These are phyloP conservation scores for Drosophila cardini DNA, from an alignment of 1,140 invertebrate genomes.

Conservation along the genomic window DNA sequence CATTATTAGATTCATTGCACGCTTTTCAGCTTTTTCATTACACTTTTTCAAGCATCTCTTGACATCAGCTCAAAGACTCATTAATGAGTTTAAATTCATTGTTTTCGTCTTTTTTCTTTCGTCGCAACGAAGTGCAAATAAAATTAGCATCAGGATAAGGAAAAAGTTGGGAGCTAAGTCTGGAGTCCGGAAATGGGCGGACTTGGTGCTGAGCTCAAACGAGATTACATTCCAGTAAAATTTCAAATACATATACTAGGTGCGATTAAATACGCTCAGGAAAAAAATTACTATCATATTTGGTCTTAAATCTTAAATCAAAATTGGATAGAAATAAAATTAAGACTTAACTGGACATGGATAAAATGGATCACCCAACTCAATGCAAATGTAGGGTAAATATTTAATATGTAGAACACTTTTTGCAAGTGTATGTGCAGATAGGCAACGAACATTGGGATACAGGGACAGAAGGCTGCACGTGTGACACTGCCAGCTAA, in stretches of 20 bases:
- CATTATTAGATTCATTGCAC: slow-evolving; percentile 9
- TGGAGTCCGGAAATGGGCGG: slow-evolving; percentile 5
- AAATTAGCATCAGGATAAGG: slow-evolving; percentile 8
- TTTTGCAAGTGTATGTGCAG: not conserved
- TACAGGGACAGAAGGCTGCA: not conserved
- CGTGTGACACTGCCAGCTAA: slow-evolving; percentile 15
- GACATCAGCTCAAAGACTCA: slow-evolving; percentile 12
- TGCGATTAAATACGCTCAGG: not conserved
- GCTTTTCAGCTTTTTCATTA: slow-evolving; percentile 16
- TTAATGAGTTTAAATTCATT: slow-evolving; percentile 51
- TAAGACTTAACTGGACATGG: too few relatives aligned
- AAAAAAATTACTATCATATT: too few relatives aligned
- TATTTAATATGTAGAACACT: too few relatives aligned
- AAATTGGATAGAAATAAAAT: too few relatives aligned
- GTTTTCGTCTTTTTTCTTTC: slow-evolving; percentile 7
- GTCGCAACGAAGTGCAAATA: slow-evolving; percentile 11
- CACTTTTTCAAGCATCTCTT: not conserved
- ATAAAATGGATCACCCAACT: too few relatives aligned
- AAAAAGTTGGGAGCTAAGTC: not conserved
- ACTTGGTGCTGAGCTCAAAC: slow-evolving; percentile 37
- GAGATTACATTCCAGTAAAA: slow-evolving; percentile 75
- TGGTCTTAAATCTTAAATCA: too few relatives aligned
- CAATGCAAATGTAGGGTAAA: too few relatives aligned
- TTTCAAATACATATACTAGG: slow-evolving; percentile 59
- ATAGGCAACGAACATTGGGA: not conserved